These are phyloP conservation scores for Hipparchia semele DNA, from an alignment of 2,888 invertebrate species.

Conservation along the genomic window DNA sequence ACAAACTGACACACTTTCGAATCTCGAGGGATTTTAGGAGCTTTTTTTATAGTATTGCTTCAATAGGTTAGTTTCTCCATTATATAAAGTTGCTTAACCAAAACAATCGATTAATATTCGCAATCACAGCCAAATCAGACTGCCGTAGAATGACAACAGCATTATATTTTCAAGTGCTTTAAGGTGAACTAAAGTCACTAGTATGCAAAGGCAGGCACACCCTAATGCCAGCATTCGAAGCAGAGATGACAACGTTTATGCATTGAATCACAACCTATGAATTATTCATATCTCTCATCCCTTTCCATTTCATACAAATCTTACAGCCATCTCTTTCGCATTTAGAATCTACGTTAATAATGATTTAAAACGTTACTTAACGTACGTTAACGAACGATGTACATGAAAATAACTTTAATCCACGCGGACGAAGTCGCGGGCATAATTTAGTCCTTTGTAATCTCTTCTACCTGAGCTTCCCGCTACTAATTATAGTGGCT, in stretches of 20 bases:
- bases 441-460: background rate
- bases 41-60: too few species aligned
- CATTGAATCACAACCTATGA: conserved; percentile 56
- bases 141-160: background rate
- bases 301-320: conserved; percentile 39
- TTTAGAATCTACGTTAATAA: conserved; percentile 22
- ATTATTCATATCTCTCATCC: conserved; percentile 53
- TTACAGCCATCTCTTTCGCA: conserved; percentile 35
- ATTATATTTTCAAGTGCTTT: background rate
- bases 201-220: conserved; percentile 13
- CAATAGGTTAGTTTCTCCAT: too few species aligned
- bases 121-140: background rate
- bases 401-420: background rate
- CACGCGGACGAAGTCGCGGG: too few species aligned
- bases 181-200: background rate
- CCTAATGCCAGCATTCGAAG: conserved; percentile 32
- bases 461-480: background rate
- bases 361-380: conserved; percentile 26
- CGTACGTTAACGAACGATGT: background rate
- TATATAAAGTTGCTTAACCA: background rate
- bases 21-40: too few species aligned
- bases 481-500: background rate
- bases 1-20: too few species aligned
- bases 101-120: background rate
- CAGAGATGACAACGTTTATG: conserved; percentile 51